Conservation (phyloP, 2,888 invertebrate genomes). For the Mechanitis mazaeus region DNA sequence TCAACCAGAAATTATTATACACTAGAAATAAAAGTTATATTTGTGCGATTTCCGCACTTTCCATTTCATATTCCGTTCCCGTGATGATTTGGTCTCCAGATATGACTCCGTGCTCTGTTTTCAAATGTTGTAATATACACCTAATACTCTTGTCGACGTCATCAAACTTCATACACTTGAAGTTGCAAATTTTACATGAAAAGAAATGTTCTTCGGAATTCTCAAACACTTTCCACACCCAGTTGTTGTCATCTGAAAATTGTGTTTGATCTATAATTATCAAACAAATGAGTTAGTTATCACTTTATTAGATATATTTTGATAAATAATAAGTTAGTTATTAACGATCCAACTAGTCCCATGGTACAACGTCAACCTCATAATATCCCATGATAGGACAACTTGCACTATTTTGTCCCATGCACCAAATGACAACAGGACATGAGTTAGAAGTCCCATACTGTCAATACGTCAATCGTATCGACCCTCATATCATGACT, state of each 20-base stretch:
- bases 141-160: conserved; percentile 44
- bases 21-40: conserved; percentile 5
- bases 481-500: too few relatives aligned
- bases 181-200: conserved; percentile 65
- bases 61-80: conserved; percentile 43
- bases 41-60: conserved; percentile 12
- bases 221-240: conserved; percentile 71
- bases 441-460: too few relatives aligned
- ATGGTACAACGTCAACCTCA: too few relatives aligned
- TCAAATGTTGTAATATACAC: conserved; percentile 53
- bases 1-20: neutral
- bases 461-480: too few relatives aligned
- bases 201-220: conserved; percentile 45
- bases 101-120: conserved; percentile 57
- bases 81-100: conserved; percentile 68
- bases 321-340: too few relatives aligned
- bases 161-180: conserved; percentile 44
- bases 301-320: too few relatives aligned
- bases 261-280: neutral
- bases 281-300: neutral
- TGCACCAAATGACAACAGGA: too few relatives aligned
- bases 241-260: conserved; percentile 49
- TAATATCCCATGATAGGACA: too few relatives aligned
- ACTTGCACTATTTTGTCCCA: too few relatives aligned
- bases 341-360: too few relatives aligned